These are phyloP conservation scores for Aphodius granarius DNA, from an alignment of 2,888 invertebrate species.

Conservation along the genomic window DNA sequence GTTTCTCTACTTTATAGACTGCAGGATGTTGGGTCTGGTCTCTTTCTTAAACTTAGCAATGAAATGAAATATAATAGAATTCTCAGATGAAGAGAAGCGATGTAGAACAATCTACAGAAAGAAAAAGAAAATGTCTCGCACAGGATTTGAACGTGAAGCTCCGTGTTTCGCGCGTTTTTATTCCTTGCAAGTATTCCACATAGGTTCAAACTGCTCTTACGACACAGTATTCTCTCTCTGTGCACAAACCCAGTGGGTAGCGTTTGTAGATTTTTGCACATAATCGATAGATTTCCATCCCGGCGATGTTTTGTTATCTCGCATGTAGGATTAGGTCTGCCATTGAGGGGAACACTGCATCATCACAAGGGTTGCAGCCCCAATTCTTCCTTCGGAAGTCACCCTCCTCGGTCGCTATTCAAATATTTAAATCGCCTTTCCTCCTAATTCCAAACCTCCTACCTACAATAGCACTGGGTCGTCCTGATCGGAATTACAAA, in stretches of 20 bases:
- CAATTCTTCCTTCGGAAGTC: not conserved
- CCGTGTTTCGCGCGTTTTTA: too few relatives aligned
- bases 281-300: not conserved
- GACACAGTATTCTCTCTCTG: too few relatives aligned
- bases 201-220: too few relatives aligned
- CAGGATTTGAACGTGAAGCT: too few relatives aligned
- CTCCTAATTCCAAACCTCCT: slow-evolving; percentile 1
- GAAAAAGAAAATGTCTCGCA: too few relatives aligned
- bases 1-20: not conserved
- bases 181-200: too few relatives aligned
- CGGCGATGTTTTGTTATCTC: not conserved
- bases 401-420: slow-evolving; percentile 3
- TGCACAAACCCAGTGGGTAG: too few relatives aligned
- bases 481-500: slow-evolving; percentile 12
- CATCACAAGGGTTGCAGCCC: not conserved
- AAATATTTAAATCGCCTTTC: slow-evolving; percentile 12
- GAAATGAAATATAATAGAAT: too few relatives aligned
- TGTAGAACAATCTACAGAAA: too few relatives aligned
- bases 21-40: not conserved
- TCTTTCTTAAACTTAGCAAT: not conserved
- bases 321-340: not conserved
- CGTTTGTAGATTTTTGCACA: not conserved
- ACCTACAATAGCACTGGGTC: slow-evolving; percentile 6
- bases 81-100: not conserved
- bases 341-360: not conserved